Conservation (phyloP, 2,113 vertebrate genomes). For the Rhombomys opimus region DNA sequence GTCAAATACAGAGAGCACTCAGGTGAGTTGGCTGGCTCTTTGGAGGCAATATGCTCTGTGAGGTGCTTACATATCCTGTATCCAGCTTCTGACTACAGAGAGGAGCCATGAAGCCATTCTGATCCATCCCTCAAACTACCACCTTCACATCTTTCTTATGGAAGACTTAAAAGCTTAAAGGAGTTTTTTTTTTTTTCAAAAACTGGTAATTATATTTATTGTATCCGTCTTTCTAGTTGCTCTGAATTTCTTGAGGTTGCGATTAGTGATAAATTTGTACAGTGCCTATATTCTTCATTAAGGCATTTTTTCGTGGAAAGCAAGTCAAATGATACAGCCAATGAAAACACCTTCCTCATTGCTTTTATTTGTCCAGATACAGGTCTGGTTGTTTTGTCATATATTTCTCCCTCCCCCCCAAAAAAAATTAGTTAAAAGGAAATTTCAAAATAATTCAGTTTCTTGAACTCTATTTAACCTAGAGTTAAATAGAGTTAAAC, state of each 20-base stretch:
- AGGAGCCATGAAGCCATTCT: neutral
- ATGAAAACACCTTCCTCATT: neutral
- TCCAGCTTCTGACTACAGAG: neutral
- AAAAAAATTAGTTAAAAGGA: slow-evolving; percentile 5
- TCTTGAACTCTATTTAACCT: slow-evolving; percentile 20
- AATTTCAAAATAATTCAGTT: slow-evolving; percentile 36
- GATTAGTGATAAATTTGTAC: slow-evolving; percentile 1
- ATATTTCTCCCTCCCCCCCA: neutral
- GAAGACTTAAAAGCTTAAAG: slow-evolving; percentile 4
- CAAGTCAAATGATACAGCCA: neutral
- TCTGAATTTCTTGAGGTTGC: neutral
- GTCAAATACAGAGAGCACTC: neutral
- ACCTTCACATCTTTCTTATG: neutral
- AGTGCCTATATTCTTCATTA: neutral
- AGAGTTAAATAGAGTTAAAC: too few relatives aligned
- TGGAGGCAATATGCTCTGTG: neutral
- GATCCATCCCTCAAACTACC: neutral
- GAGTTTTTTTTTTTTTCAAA: too few relatives aligned
- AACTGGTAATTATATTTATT: neutral
- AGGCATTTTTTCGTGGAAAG: neutral
- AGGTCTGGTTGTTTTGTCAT: neutral
- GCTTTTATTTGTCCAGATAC: neutral
- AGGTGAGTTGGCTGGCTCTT: neutral
- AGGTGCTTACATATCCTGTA: neutral
- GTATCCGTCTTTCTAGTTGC: neutral